A percentile compares a stretch with the other conserved stretches of the same genome.
Conservation (phyloP, 1,140 invertebrate genomes). For the Saxidomus purpurata region DNA sequence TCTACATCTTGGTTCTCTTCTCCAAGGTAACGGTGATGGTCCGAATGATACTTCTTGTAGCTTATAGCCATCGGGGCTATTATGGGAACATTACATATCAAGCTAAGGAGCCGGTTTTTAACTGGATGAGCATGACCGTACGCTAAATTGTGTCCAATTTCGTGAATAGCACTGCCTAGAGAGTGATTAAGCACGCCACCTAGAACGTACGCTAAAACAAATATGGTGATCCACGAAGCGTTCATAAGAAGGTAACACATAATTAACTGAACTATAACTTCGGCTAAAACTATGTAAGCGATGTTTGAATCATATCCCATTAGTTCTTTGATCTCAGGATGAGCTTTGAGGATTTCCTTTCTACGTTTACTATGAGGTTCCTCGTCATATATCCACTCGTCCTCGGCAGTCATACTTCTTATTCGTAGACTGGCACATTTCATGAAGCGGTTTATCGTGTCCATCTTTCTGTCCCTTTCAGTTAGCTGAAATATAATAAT, state of each 20-base stretch:
- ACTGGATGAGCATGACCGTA: slow-evolving; percentile 83
- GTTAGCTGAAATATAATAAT: neutral
- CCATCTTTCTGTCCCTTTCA: slow-evolving; percentile 3
- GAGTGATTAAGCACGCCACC: slow-evolving; percentile 86
- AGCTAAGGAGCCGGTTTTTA: slow-evolving; percentile 83
- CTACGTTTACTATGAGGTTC: slow-evolving; percentile 83
- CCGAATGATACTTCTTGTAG: slow-evolving; percentile 86
- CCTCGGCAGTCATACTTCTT: slow-evolving; percentile 54
- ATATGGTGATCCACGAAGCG: slow-evolving; percentile 78
- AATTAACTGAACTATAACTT: slow-evolving; percentile 79
- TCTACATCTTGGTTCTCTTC: slow-evolving; percentile 85
- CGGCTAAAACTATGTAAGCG: slow-evolving; percentile 76
- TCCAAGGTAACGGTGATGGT: slow-evolving; percentile 85
- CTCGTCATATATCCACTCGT: slow-evolving; percentile 82
- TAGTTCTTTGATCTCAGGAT: slow-evolving; percentile 86
- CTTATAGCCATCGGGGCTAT: slow-evolving; percentile 85
- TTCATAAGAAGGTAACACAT: slow-evolving; percentile 81
- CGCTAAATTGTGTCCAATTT: slow-evolving; percentile 86
- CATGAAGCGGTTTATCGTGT: slow-evolving; percentile 68
- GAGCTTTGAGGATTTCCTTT: slow-evolving; percentile 83
- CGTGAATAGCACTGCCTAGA: slow-evolving; percentile 85
- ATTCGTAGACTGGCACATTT: slow-evolving; percentile 65
- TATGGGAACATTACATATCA: slow-evolving; percentile 85
- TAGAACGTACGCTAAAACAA: slow-evolving; percentile 82
- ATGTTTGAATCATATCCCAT: slow-evolving; percentile 85